These are phyloP conservation scores for Meloidogyne floridensis DNA, from an alignment of 1,140 invertebrate species.

Conservation along the genomic window DNA sequence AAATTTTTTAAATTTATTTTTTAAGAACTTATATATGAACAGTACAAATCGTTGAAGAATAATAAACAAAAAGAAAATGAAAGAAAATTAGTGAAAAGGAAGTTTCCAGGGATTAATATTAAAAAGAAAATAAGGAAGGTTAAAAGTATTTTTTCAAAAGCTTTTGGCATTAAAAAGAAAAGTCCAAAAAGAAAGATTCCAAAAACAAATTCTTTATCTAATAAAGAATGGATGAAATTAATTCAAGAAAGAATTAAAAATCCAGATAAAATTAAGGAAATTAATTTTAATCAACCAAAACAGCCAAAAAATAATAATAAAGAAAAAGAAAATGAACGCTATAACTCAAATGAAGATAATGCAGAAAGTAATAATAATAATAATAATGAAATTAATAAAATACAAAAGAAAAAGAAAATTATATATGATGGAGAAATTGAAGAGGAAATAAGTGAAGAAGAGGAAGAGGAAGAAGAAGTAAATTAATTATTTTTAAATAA, in stretches of 20 bases:
- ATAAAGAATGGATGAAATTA: neutral
- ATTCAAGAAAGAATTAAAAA: neutral
- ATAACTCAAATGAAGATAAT: neutral
- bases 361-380: neutral
- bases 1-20: neutral
- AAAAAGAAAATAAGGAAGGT: neutral
- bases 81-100: neutral
- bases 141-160: neutral
- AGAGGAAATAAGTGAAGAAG: conserved; percentile 6
- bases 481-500: neutral
- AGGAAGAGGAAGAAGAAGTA: neutral
- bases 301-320: neutral
- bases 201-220: too few species aligned
- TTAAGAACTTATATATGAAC: neutral
- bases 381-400: neutral
- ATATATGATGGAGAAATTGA: neutral
- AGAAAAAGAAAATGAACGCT: neutral
- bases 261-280: neutral
- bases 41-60: neutral
- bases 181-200: neutral
- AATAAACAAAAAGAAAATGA: neutral
- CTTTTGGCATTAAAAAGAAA: neutral
- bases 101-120: neutral
- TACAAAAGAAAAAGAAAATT: conserved; percentile 3
- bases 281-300: neutral